Evolutionary conservation across 1,140 invertebrate genomes (phyloP), one percentile per base, ranked within the genome.

Genomic region (Brachionus rubens): DNA sequence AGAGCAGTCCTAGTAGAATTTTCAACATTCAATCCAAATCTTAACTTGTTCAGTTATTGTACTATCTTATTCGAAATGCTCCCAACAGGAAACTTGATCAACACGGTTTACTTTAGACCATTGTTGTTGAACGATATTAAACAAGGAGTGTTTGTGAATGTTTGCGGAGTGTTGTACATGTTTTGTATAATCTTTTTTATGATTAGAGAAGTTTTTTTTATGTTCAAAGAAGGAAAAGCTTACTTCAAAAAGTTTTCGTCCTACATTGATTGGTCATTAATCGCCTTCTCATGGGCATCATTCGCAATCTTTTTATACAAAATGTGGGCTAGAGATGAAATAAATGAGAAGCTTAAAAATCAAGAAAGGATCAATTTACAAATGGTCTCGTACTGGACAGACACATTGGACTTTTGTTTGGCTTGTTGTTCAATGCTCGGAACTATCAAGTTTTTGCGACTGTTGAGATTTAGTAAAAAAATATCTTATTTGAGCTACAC

Each of bases 1-100:
- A 80, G 89, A 79, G 88, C 84, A 0, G 80, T 90, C 30, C 88
- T 90, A 78, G 76, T 90, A 0, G 89, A 90, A 80, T 89, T 90
- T 76, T 87, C 87, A 0, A 80, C 88, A 30, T 90, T 89, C 80
- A 90, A 90, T 81, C 85, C 86, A 0, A 90, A 90, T 79, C 80
- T 89, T n/a, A 89, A 90, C 81, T 80, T 89, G 14, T 89, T 90
- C 81, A 50, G 78, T 80, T 82, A 26, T 36, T 36, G 68, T 78
- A 89, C 87, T 79, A 79, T 89, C 4, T 80, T 87, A 19, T 86
- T 88, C 77, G 88, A 90, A 81, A 86, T 89, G 79, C 87, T 88
- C n/a, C 84, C 88, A 7, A 86, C 83, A 48, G 87, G 87, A 3
- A 86, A 87, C 7, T 80, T 87, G 3, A 80, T 86, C 12, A 81